Conservation (phyloP, 2,797 vertebrate species). For the Helicolenus hilgendorfi region DNA sequence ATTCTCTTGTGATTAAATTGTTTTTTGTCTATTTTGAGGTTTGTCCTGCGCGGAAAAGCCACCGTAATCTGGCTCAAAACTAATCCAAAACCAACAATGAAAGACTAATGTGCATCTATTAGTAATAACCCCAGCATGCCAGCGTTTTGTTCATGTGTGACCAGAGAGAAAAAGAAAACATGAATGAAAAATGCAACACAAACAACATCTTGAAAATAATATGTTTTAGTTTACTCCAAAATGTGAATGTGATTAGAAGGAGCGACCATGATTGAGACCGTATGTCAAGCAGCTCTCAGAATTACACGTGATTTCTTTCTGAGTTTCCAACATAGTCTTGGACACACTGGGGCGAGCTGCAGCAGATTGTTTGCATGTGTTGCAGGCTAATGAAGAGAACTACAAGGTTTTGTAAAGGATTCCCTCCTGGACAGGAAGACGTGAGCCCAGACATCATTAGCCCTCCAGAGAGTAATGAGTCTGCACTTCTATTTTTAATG, state of each 20-base stretch:
- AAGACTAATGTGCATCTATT: not conserved
- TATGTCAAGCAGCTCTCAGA: conserved; percentile 44
- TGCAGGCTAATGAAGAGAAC: conserved; percentile 41
- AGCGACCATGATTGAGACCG: conserved; percentile 45
- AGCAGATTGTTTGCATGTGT: conserved; percentile 67
- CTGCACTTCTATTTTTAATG: conserved; percentile 32
- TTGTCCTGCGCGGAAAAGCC: not conserved
- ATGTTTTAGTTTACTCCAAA: conserved; percentile 3
- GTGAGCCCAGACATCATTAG: conserved; percentile 52
- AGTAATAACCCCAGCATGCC: not conserved
- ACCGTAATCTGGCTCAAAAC: conserved; percentile 3
- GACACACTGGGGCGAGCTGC: not conserved
- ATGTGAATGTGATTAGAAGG: conserved; percentile 33
- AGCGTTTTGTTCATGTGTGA: not conserved
- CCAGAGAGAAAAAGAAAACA: not conserved
- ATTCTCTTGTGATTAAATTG: not conserved
- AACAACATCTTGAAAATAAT: conserved; percentile 9
- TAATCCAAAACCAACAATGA: conserved; percentile 6
- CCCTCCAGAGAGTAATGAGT: conserved; percentile 42
- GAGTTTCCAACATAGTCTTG: conserved; percentile 25
- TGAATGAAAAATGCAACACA: not conserved
- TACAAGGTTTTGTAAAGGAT: conserved; percentile 38
- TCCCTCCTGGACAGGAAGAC: conserved; percentile 44
- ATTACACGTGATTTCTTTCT: conserved; percentile 10
- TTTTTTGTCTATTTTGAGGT: not conserved